These are phyloP conservation scores for Peromyscus melanophrys DNA, from an alignment of 2,797 vertebrate species.

Conservation along the genomic window DNA sequence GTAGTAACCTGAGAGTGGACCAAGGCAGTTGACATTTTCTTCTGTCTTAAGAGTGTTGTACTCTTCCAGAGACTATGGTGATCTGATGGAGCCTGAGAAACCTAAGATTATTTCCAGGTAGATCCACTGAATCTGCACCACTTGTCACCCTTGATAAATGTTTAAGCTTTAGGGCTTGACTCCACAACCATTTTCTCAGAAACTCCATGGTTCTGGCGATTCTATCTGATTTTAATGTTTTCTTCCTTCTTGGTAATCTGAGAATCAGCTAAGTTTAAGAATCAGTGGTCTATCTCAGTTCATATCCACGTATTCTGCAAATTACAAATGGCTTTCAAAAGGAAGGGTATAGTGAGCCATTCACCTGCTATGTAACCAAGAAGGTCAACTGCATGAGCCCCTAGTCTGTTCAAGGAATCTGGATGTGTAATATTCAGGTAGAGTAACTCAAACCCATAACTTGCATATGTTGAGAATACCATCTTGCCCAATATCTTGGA, in stretches of 20 bases:
- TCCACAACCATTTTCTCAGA: neutral
- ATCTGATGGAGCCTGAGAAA: neutral
- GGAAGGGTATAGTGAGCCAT: neutral
- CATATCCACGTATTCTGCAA: constrained; percentile 14
- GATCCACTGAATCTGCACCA: neutral
- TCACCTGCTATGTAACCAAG: neutral
- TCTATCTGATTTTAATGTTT: neutral
- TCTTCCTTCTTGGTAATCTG: neutral
- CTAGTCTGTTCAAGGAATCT: neutral
- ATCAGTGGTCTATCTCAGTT: neutral
- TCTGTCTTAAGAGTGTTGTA: neutral
- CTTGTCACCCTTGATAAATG: neutral
- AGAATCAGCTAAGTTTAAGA: neutral
- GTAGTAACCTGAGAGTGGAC: neutral
- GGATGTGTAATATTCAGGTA: constrained; percentile 1
- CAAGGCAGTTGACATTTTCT: neutral
- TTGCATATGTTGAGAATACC: neutral
- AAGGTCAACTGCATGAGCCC: neutral
- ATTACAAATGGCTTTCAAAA: neutral
- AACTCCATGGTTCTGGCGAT: neutral
- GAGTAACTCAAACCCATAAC: neutral
- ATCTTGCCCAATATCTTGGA: neutral
- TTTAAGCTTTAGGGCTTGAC: neutral
- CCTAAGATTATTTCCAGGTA: neutral
- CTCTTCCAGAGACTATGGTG: neutral